Evolutionary conservation across 2,797 vertebrate species (phyloP).

Genomic region (Chelidonichthys spinosus): DNA sequence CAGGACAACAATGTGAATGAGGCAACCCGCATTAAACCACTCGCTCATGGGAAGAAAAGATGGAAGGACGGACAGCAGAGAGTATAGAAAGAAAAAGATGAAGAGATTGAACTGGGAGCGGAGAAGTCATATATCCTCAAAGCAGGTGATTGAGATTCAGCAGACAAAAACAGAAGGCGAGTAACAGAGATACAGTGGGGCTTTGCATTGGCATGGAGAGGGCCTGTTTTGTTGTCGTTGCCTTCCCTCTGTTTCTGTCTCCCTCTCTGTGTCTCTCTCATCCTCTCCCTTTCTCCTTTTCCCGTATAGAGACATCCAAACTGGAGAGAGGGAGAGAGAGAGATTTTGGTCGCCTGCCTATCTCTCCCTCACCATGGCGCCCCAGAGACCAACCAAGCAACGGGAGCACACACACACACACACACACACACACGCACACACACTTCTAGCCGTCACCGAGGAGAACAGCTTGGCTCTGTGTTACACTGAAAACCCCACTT

Average conservation of each 20-base stretch:
- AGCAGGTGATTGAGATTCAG: conserved; percentile 51
- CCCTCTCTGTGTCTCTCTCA: conserved; percentile 44
- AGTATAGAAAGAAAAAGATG: neutral
- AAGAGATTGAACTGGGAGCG: neutral
- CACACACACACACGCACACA: conserved; percentile 39
- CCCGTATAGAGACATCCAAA: conserved; percentile 59
- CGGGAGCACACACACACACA: conserved; percentile 48
- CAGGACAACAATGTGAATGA: neutral
- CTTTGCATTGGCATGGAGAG: conserved; percentile 43
- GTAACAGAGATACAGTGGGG: conserved; percentile 16
- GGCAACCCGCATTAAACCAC: neutral
- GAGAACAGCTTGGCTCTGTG: conserved; percentile 68
- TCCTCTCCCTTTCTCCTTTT: conserved; percentile 58
- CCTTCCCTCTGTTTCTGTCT: conserved; percentile 35
- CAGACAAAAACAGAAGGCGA: conserved; percentile 24
- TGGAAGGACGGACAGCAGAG: conserved; percentile 9
- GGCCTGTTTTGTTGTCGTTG: conserved; percentile 46
- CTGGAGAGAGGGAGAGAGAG: conserved; percentile 53
- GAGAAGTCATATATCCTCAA: conserved; percentile 48
- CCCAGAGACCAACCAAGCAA: conserved; percentile 70
- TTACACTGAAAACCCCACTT: conserved; percentile 66
- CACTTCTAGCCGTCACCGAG: conserved; percentile 45
- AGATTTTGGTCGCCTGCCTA: conserved; percentile 76
- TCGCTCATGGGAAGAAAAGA: conserved; percentile 10
- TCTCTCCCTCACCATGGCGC: conserved; percentile 73